phyloP scores from a whole-genome alignment of 92 coral and sea anemone species.

The Epizoanthus scotinus region DNA sequence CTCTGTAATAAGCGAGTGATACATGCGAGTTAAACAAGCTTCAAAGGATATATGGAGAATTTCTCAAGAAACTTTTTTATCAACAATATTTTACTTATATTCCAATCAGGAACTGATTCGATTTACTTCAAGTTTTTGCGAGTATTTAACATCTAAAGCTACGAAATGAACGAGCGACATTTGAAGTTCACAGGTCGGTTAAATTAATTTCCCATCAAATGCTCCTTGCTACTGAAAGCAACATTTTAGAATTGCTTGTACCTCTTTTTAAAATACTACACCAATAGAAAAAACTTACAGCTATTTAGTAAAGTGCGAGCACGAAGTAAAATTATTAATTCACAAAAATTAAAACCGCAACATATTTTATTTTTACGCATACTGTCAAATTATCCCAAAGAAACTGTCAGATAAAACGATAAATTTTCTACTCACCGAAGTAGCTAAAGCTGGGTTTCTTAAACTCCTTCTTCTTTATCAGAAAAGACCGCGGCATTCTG shows the following conservation, averaged over 20 bases:
- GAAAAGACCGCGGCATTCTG: conserved; percentile 97
- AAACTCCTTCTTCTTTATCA: conserved; percentile 95
- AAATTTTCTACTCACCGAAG: conserved; percentile 74
- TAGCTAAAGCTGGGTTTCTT: conserved; percentile 81
- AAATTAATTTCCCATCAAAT: not conserved
- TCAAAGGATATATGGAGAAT: not conserved
- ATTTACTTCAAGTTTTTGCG: not conserved
- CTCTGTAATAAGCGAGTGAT: not conserved
- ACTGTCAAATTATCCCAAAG: not conserved
- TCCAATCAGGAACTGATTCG: not conserved
- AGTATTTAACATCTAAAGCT: no score
- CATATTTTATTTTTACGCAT: not conserved
- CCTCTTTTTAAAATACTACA: not conserved
- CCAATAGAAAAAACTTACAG: not conserved
- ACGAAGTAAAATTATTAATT: not conserved
- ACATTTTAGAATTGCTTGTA: not conserved
- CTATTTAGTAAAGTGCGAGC: not conserved
- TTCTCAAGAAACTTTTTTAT: not conserved
- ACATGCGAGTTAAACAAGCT: not conserved
- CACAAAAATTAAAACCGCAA: not conserved
- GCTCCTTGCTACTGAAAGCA: not conserved
- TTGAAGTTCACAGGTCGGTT: not conserved
- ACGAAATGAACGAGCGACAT: no score
- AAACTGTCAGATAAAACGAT: not conserved
- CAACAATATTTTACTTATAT: not conserved